Evolutionary conservation across 2,797 vertebrate genomes (phyloP), one percentile per base, ranked within the genome.

Genomic region (Pseudochaenichthys georgianus): DNA sequence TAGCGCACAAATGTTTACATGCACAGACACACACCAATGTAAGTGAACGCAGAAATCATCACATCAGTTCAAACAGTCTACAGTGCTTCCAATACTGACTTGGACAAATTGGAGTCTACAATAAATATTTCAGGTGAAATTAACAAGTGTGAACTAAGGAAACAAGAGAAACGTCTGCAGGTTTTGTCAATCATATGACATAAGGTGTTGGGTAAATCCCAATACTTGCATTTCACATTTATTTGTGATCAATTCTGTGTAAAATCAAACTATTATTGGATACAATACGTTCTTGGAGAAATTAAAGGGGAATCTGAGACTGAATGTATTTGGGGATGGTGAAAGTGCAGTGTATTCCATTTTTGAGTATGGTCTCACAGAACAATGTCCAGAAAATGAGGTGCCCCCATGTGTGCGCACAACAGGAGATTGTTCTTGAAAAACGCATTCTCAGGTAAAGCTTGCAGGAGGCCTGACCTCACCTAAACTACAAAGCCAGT

Each of bases 1-100:
- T 80, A 73, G 69, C 66, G 16, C 63, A 64, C 82, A 84, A 45
- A 69, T 46, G 55, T 50, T 31, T 19, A 67, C 82, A 72, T 31
- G 72, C 77, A 78, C 5, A 54, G 13, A 79, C 78, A 64, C 73
- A 73, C 51, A 64, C 23, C 3, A 6, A 58, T 13, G 63, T 41
- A 28, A 19, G 52, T 6, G 45, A 61, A 52, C 54, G 65, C 70
- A 64, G 34, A 81, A 15, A 52, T n/a, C 12, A 70, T 21, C 5
- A 0, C 2, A 9, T 31, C 13, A 16, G 21, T 51, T 17, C 31
- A 61, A 75, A 65, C 28, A 58, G 61, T 47, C 58, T 41, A 34
- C 13, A 48, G 3, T 1, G 28, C 31, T 50, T 73, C 51, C 28
- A 41, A 1, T 23, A 11, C 23, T 41, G 23, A 68, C 5, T 31